Percentiles rank a stretch among this genome's conserved stretches.
These are phyloP conservation scores for Camptogramma bilineatum DNA, from an alignment of 2,888 invertebrate species.

Conservation along the genomic window DNA sequence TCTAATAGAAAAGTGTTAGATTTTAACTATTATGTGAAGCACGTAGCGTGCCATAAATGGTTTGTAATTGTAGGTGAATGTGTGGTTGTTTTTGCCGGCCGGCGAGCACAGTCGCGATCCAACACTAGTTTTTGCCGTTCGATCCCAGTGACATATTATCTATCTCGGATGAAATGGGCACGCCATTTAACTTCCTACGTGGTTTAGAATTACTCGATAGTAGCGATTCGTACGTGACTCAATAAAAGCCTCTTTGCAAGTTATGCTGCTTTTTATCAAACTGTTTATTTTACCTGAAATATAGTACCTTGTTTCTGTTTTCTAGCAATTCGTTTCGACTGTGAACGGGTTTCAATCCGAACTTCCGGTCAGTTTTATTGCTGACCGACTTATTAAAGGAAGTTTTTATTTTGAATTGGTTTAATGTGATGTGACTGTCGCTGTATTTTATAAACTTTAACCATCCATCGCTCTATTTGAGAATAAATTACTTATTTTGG, in stretches of 20 bases:
- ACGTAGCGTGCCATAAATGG: slow-evolving; percentile 78
- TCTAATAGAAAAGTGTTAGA: slow-evolving; percentile 66
- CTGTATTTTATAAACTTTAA: too few species aligned
- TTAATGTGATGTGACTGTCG: too few species aligned
- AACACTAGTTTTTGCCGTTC: slow-evolving; percentile 75
- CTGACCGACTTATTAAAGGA: not conserved
- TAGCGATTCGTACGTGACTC: slow-evolving; percentile 40
- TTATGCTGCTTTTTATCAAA: slow-evolving; percentile 28
- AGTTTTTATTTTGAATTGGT: not conserved
- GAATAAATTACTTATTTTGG: too few species aligned
- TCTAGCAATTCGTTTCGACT: not conserved
- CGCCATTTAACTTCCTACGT: slow-evolving; percentile 44
- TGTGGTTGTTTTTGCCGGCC: slow-evolving; percentile 67
- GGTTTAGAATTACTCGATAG: slow-evolving; percentile 38
- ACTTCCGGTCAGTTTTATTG: not conserved
- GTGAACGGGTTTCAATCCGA: not conserved
- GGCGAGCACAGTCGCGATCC: slow-evolving; percentile 75
- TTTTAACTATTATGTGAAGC: slow-evolving; percentile 73
- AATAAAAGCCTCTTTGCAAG: slow-evolving; percentile 35
- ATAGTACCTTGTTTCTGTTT: slow-evolving; percentile 1
- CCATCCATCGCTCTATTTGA: too few species aligned
- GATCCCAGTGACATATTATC: slow-evolving; percentile 74
- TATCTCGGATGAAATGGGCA: slow-evolving; percentile 44
- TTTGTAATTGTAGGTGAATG: slow-evolving; percentile 79
- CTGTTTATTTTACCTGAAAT: slow-evolving; percentile 15